These are phyloP conservation scores for Boloria euphrosyne DNA, from an alignment of 2,888 invertebrate genomes.

Conservation along the genomic window DNA sequence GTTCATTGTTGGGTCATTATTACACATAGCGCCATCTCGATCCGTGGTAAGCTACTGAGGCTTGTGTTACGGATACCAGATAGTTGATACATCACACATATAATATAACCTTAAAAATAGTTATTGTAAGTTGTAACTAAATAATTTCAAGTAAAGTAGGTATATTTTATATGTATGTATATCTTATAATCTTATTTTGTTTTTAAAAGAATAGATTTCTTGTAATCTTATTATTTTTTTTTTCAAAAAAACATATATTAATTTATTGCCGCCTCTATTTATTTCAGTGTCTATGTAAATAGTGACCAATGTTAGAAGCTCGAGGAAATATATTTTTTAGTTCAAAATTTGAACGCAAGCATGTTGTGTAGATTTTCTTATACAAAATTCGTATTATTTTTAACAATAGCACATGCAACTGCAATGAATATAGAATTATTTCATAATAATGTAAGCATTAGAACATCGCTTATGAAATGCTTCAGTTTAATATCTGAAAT, in stretches of 20 bases:
- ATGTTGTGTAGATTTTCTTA: slow-evolving; percentile 8
- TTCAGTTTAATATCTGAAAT: neutral
- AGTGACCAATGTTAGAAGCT: slow-evolving; percentile 1
- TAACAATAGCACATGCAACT: slow-evolving; percentile 7
- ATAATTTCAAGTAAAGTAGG: too few relatives aligned
- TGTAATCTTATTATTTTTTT: too few relatives aligned
- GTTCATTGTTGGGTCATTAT: too few relatives aligned
- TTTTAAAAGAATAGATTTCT: too few relatives aligned
- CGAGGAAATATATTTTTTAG: slow-evolving; percentile 7
- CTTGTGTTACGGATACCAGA: too few relatives aligned
- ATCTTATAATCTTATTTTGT: too few relatives aligned
- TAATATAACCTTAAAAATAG: too few relatives aligned
- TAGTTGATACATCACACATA: too few relatives aligned
- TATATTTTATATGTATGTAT: too few relatives aligned
- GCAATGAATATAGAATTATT: slow-evolving; percentile 1
- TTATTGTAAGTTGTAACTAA: too few relatives aligned
- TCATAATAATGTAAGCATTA: neutral
- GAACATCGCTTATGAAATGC: slow-evolving; percentile 8
- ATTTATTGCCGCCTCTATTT: neutral
- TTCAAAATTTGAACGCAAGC: slow-evolving; percentile 13
- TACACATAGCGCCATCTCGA: too few relatives aligned
- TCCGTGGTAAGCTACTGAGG: too few relatives aligned
- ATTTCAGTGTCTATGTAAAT: neutral
- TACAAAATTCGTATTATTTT: slow-evolving; percentile 10
- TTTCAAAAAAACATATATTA: neutral